Percentiles rank a stretch among this genome's conserved stretches.
phyloP scores from a whole-genome alignment of 1,140 invertebrate genomes.

The Pseudomyrmex cubaensis region DNA sequence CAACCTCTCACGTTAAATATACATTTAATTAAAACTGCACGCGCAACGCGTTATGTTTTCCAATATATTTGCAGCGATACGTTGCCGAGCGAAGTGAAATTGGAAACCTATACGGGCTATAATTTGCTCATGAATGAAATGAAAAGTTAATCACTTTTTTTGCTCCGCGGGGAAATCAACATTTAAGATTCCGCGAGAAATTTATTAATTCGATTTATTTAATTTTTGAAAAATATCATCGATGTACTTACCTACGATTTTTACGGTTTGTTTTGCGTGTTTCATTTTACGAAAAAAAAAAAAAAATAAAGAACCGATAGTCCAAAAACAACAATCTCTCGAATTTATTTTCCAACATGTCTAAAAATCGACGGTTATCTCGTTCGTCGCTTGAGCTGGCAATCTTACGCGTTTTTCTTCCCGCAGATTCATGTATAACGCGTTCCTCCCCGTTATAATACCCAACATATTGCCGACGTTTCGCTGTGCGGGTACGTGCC shows the following conservation, averaged over 20 bases:
- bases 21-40: conserved; percentile 27
- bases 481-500: conserved; percentile 28
- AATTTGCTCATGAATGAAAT: conserved; percentile 18
- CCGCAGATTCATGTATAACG: conserved; percentile 59
- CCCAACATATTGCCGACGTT: conserved; percentile 55
- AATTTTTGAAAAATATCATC: conserved; percentile 11
- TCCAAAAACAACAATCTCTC: background rate
- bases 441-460: conserved; percentile 59
- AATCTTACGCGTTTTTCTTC: conserved; percentile 2
- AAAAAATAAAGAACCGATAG: background rate
- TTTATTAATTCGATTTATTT: background rate
- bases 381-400: conserved; percentile 15
- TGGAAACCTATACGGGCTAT: background rate
- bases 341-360: background rate
- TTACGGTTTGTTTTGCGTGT: background rate
- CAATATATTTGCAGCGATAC: background rate
- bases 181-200: conserved; percentile 7
- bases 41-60: background rate
- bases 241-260: background rate
- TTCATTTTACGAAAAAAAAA: background rate
- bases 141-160: conserved; percentile 12
- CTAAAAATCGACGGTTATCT: conserved; percentile 22
- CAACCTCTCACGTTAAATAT: background rate
- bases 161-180: conserved; percentile 7
- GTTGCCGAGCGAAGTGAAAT: background rate